Base-by-base conservation (phyloP, 64 coral and sea anemone genomes). In the Porites lutea region DNA sequence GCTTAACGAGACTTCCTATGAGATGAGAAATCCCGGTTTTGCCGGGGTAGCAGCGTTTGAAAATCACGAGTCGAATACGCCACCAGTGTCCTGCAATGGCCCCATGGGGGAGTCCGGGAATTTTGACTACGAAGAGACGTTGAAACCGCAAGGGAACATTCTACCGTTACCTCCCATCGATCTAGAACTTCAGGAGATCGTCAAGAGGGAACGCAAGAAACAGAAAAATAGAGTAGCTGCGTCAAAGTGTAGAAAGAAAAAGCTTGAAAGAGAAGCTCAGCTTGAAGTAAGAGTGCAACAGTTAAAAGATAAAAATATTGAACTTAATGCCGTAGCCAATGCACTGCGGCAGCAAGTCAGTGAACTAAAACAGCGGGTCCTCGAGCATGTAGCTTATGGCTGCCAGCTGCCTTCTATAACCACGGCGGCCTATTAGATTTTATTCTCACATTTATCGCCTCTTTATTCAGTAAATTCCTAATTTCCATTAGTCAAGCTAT, bases 221-320 rank as follows among this genome's bases (percentile, higher is more conserved):
- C 97, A 99, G 59, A 99, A 99, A 82, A 99, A 99, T 82, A 59
- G 97, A 14, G 97, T 99, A 13, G 97, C 97, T 5, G 97, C 97
- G 15, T 99, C 97, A 47, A 99, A 99, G 92, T 99, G 97, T 59
- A 89, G 97, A 16, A 93, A 95, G 57, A 99, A 99, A 70, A 99
- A 99, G 87, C 91, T 99, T 19, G 97, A 99, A 37, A 89, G 97
- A 81, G 97, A 99, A 77, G 97, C 97, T 37, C 94, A 99, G 81
- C 94, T 99, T 7, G 97, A 99, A 75, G 97, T 99, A 0, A 78
- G 91, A 59, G 97, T 99, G 72, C 97, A 96, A 19, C 97, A 99
- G n/a, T 89, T 99, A 19, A 99, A 93, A 18, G 97, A 99, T 85
- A 99, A 96, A 74, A 99, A 94, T 88, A 99, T 99, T 71, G 97